Evolutionary conservation across 2,888 invertebrate genomes (phyloP).

Genomic region (Torymus tubicola): DNA sequence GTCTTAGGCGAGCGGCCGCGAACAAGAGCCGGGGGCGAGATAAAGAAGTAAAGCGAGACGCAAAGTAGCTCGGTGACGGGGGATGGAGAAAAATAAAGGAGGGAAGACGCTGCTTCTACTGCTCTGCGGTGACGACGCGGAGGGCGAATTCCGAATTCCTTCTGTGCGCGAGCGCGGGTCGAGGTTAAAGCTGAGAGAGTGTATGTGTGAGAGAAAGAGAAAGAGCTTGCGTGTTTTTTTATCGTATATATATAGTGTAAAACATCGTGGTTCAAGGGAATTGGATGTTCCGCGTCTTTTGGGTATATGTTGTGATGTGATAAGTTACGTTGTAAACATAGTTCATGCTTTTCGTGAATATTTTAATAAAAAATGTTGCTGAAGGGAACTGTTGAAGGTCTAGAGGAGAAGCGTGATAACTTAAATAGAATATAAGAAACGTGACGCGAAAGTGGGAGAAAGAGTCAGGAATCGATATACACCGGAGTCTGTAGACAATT

Average conservation of each 20-base stretch:
- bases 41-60: conserved; percentile 52
- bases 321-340: too few relatives aligned
- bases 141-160: conserved; percentile 36
- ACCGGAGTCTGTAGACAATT: too few relatives aligned
- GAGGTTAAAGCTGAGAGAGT: too few relatives aligned
- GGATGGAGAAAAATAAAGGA: conserved; percentile 26
- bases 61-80: conserved; percentile 16
- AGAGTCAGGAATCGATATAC: background rate
- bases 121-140: background rate
- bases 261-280: too few relatives aligned
- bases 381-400: background rate
- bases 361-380: too few relatives aligned
- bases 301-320: too few relatives aligned
- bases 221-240: background rate
- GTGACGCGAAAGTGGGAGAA: conserved; percentile 5
- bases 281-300: too few relatives aligned
- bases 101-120: conserved; percentile 5
- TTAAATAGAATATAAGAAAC: conserved; percentile 35
- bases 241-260: too few relatives aligned
- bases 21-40: conserved; percentile 38
- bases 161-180: conserved; percentile 5
- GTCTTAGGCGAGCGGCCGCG: background rate
- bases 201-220: background rate
- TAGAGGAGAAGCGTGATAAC: conserved; percentile 24
- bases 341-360: too few relatives aligned